Conservation (phyloP, 2,888 invertebrate genomes). For the Uropetala carovei region DNA sequence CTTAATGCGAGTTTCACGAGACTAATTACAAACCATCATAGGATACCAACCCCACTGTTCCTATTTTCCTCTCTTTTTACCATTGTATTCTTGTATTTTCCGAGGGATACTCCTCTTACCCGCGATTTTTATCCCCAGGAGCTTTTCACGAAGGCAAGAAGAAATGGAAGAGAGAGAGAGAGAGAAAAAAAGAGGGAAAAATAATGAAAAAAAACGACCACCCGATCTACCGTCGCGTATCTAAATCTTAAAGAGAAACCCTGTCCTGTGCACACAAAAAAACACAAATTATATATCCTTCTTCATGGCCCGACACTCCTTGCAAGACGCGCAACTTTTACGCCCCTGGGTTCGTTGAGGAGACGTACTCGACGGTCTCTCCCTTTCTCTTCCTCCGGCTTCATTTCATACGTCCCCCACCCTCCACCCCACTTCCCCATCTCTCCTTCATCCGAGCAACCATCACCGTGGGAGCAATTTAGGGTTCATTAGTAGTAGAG, state of each 20-base stretch:
- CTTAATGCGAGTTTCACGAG: not conserved
- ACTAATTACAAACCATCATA: conserved; percentile 29
- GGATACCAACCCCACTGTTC: not conserved
- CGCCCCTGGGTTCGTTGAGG: not conserved
- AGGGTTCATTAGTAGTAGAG: conserved; percentile 51
- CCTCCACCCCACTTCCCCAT: not conserved
- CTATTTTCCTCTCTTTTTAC: not conserved
- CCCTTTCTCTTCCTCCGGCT: not conserved
- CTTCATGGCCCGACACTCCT: not conserved
- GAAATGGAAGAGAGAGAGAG: not conserved
- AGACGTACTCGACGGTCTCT: not conserved
- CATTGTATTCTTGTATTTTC: not conserved
- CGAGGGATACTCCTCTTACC: not conserved
- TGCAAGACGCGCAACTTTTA: not conserved
- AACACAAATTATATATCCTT: not conserved
- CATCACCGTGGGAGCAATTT: conserved; percentile 57
- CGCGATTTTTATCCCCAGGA: not conserved
- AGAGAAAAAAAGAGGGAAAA: not conserved
- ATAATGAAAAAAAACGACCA: not conserved
- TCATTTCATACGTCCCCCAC: not conserved
- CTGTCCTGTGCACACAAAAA: not conserved
- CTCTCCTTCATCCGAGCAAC: conserved; percentile 36
- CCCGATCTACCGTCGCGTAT: not conserved
- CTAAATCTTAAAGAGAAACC: not conserved
- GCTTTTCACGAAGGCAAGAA: not conserved